Conservation (phyloP, 2,113 vertebrate species). For the Struthidea cinerea region DNA sequence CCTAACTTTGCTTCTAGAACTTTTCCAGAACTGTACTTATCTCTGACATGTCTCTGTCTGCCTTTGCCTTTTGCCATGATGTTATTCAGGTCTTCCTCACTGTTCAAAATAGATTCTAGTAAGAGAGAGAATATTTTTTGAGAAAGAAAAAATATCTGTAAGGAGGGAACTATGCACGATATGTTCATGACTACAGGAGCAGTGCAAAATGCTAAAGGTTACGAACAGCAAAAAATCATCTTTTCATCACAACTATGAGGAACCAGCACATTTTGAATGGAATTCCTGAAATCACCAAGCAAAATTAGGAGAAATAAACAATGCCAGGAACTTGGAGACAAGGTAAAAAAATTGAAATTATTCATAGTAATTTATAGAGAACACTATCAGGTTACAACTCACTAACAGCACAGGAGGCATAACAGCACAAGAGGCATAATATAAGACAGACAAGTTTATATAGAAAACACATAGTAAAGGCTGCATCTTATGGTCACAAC, state of each 20-base stretch:
- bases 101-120: neutral
- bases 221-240: neutral
- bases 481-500: neutral
- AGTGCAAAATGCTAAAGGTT: neutral
- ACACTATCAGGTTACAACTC: neutral
- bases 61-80: neutral
- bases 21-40: neutral
- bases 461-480: neutral
- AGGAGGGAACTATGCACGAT: rapidly evolving
- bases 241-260: neutral
- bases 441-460: neutral
- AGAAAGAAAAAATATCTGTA: neutral
- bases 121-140: neutral
- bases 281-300: neutral
- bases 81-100: neutral
- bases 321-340: neutral
- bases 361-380: neutral
- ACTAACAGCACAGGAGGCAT: neutral
- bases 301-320: neutral
- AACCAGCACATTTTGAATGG: neutral
- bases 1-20: neutral
- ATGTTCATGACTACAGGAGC: neutral
- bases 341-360: neutral
- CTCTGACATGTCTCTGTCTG: neutral
- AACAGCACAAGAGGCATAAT: neutral